These are phyloP conservation scores for Zosterops pallidus DNA, from an alignment of 2,113 vertebrate genomes.

Conservation along the genomic window DNA sequence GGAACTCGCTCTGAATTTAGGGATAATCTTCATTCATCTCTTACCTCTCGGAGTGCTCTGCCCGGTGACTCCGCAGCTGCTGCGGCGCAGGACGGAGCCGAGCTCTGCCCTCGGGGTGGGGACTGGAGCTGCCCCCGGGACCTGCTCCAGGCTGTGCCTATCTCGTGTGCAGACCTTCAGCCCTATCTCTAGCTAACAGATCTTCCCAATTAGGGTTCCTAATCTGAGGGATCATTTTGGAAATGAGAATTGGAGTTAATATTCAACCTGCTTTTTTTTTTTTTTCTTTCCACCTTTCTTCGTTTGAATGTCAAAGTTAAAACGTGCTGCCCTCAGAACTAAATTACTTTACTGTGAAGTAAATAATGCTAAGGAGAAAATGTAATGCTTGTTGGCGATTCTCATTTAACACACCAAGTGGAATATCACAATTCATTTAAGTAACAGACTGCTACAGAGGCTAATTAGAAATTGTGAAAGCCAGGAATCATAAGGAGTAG, in stretches of 20 bases:
- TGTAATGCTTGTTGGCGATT: not conserved
- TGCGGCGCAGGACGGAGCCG: not conserved
- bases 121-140: not conserved
- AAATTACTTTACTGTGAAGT: not conserved
- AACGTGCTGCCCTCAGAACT: not conserved
- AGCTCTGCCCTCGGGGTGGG: not conserved
- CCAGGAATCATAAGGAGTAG: slow-evolving; percentile 11
- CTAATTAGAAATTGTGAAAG: slow-evolving; percentile 29
- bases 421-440: slow-evolving; percentile 6
- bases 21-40: not conserved
- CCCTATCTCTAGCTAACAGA: not conserved
- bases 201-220: not conserved
- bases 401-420: not conserved
- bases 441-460: not conserved
- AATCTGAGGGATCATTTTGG: not conserved
- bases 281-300: not conserved
- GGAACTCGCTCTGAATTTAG: not conserved
- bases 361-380: not conserved
- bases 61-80: not conserved
- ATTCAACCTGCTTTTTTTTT: not conserved
- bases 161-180: slow-evolving; percentile 1
- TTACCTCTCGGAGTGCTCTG: not conserved
- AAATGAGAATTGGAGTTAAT: slow-evolving; percentile 24
- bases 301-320: not conserved
- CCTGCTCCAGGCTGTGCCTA: not conserved